Percentiles rank a stretch among this genome's conserved stretches.
phyloP scores from a whole-genome alignment of 2,113 vertebrate genomes.

The Leucopsar rothschildi region DNA sequence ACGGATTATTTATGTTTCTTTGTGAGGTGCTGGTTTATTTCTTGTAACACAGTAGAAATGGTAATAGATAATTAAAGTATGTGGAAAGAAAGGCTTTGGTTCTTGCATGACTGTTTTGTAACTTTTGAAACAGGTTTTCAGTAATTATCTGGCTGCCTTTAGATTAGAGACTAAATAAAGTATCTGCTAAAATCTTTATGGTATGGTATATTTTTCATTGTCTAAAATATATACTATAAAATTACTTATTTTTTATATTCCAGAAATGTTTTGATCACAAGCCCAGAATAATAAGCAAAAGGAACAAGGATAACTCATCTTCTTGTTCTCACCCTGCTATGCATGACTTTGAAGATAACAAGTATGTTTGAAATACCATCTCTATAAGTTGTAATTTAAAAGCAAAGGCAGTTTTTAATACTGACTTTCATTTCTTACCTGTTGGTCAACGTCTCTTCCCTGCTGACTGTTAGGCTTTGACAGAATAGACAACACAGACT shows the following conservation, averaged over 20 bases:
- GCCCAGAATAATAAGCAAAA: constrained; percentile 98
- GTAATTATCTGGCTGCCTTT: not conserved
- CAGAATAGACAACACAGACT: not conserved
- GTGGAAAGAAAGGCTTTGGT: not conserved
- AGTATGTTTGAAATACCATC: constrained; percentile 78
- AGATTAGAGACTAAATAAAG: not conserved
- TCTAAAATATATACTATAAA: too few species aligned
- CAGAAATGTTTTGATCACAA: constrained; percentile 99
- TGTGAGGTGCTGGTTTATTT: constrained; percentile 82
- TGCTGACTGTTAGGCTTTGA: not conserved
- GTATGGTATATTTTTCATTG: not conserved
- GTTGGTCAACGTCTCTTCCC: not conserved
- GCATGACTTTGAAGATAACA: constrained; percentile 92
- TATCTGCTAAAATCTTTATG: not conserved
- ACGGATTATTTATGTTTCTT: constrained; percentile 95
- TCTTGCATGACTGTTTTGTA: not conserved
- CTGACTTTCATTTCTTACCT: not conserved
- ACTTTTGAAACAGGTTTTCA: not conserved
- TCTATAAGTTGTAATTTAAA: not conserved
- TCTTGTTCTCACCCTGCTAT: constrained; percentile 93
- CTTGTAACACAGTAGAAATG: not conserved
- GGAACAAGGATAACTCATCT: constrained; percentile 87
- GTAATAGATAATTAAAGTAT: not conserved
- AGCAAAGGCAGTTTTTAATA: not conserved
- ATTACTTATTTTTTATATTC: constrained; percentile 62